A percentile compares a stretch with the other conserved stretches of the same genome.
Evolutionary conservation across 2,888 invertebrate species (phyloP).

Genomic region (Aspidiotus destructor): DNA sequence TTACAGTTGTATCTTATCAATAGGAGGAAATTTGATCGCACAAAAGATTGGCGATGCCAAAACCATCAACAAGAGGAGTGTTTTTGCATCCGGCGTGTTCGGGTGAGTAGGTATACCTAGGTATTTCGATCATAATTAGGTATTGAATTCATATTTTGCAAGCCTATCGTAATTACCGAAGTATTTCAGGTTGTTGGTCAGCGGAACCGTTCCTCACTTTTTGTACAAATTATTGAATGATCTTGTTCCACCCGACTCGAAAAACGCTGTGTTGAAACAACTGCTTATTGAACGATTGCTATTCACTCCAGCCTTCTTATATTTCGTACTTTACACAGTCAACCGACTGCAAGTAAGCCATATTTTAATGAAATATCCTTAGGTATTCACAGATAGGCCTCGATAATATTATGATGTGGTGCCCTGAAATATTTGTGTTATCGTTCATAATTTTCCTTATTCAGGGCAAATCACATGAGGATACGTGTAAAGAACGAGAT

Average conservation of each 20-base stretch:
- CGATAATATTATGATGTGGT: too few relatives aligned
- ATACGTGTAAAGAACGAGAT: slow-evolving; percentile 53
- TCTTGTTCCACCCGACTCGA: slow-evolving; percentile 50
- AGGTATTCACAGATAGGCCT: too few relatives aligned
- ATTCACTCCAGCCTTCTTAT: slow-evolving; percentile 62
- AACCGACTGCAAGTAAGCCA: slow-evolving; percentile 56
- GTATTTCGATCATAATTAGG: not conserved
- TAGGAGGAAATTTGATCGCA: slow-evolving; percentile 63
- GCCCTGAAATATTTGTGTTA: too few relatives aligned
- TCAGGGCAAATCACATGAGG: slow-evolving; percentile 57
- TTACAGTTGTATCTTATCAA: slow-evolving; percentile 58
- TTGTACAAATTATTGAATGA: slow-evolving; percentile 58
- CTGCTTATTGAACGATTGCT: slow-evolving; percentile 61
- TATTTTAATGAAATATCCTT: too few relatives aligned
- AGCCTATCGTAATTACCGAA: too few relatives aligned
- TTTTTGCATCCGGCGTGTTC: slow-evolving; percentile 63
- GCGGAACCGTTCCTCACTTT: slow-evolving; percentile 68
- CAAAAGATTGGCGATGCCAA: slow-evolving; percentile 60
- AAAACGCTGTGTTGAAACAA: slow-evolving; percentile 47
- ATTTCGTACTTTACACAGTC: slow-evolving; percentile 61
- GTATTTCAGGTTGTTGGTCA: slow-evolving; percentile 58
- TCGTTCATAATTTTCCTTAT: too few relatives aligned
- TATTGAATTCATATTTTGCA: not conserved
- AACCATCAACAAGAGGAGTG: slow-evolving; percentile 53
- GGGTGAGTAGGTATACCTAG: slow-evolving; percentile 48